Base-by-base conservation (phyloP, 1,140 invertebrate species). In the Lucilia cuprina region DNA sequence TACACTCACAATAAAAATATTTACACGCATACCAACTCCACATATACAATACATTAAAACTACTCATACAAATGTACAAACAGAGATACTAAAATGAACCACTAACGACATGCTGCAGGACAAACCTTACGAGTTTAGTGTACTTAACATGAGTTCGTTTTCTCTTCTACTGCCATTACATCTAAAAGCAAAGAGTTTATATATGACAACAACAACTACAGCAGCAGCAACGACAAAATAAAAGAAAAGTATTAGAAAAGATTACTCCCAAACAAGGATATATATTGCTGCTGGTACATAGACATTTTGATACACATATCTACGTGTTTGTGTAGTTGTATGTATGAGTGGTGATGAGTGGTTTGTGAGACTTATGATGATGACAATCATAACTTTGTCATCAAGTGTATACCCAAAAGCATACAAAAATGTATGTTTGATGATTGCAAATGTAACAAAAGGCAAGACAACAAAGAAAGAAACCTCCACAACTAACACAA, bases 61-160 rank as follows among this genome's bases (percentile, higher is more conserved):
- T 30, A 30, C 25, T 2, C 25, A 41, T 41, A 41, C 41, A 41
- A 41, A 41, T 41, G 25, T 30, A 30, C 25, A 41, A 41, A 41
- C 41, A 41, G 41, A 75, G 4, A 17, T 80, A 80, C 77, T 80
- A 80, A 80, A 80, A 49, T 49, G 77, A 80, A 80, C 77, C 77
- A 80, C 77, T 80, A 80, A 80, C 77, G 77, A 80, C 77, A 49
- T 80, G 77, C 77, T 80, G 77, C 77, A 80, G 77, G 77, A 80
- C 77, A 80, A 80, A 80, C 77, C 77, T 80, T 80, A 80, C 50
- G 77, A 80, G 77, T 80, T 78, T 70, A 47, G 41, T 80, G 77
- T 49, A 80, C 77, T 80, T 80, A 80, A 19, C 41, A 80, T 80
- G 77, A 80, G 77, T 25, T 80, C 47, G 10, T 80, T 49, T 80